Base-by-base conservation (phyloP, 2,797 vertebrate genomes). In the Garrulus glandarius region DNA sequence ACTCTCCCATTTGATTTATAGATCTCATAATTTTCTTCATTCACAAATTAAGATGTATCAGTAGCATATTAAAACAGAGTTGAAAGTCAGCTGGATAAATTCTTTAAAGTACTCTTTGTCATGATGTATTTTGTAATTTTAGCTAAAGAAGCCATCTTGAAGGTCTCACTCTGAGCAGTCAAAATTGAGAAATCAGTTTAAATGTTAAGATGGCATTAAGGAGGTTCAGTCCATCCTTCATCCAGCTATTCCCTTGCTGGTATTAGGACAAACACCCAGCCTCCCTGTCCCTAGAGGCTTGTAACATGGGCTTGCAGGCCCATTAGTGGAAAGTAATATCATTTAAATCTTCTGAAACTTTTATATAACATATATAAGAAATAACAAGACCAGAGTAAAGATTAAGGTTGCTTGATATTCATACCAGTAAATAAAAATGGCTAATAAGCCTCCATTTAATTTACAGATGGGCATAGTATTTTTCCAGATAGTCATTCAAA, bases 61-160 rank as follows among this genome's bases (percentile, higher is more conserved):
- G 91, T 87, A 96, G 71, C 50, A n/a, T 89, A 93, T 78, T 95
- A 92, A 97, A 95, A 92, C 71, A 74, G 68, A 92, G 71, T 39
- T 96, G 92, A 93, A 95, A 97, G 94, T 96, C 95, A 97, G 55
- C 89, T 87, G 90, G 88, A 94, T 91, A 92, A 83, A 95, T 95
- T 92, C 77, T 92, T 97, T 96, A 87, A 85, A 95, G 47, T 89
- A 91, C 59, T 90, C 80, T 82, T 91, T 64, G 61, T 50, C 60
- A 91, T 91, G 53, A 94, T 82, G 65, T 71, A 87, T 94, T 94
- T 94, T 67, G 61, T 36, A 89, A 55, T 55, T 67, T 67, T 67
- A 67, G 29, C 79, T 87, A 57, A 87, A 79, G 56, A 82, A 90
- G n/a, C 3, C 37, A 34, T 84, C 81, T 92, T 93, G 77, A 82